Evolutionary conservation across 2,888 invertebrate genomes (phyloP).

Genomic region (Geophilus truncorum): DNA sequence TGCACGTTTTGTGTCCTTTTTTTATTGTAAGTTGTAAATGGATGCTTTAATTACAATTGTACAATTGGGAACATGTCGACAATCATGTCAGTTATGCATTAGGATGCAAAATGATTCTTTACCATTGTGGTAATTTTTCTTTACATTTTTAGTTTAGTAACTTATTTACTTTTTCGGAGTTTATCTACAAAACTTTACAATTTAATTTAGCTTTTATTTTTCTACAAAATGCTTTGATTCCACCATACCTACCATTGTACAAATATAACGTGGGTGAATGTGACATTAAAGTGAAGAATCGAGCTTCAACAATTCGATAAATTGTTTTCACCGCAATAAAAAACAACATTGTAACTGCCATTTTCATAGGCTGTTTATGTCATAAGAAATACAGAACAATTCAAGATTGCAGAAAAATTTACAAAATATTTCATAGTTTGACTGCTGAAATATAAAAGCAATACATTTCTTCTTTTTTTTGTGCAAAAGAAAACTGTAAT

Average conservation of each 20-base stretch:
- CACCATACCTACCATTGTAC: background rate
- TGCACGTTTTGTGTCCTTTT: background rate
- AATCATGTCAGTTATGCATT: background rate
- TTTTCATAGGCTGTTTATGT: conserved; percentile 8
- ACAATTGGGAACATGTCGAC: background rate
- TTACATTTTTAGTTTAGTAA: background rate
- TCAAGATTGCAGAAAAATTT: background rate
- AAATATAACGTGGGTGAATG: background rate
- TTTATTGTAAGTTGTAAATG: background rate
- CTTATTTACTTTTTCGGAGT: background rate
- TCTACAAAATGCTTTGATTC: background rate
- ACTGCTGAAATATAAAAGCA: conserved; percentile 7
- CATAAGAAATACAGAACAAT: conserved; percentile 11
- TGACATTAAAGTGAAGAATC: background rate
- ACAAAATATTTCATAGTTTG: background rate
- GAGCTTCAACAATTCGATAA: background rate
- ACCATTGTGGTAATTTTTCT: too few relatives aligned
- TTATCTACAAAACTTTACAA: background rate
- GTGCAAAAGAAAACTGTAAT: background rate
- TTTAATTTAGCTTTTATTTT: background rate
- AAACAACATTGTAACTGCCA: background rate
- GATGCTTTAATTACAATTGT: background rate
- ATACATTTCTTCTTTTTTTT: background rate
- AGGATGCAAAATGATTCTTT: too few relatives aligned
- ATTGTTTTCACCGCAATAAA: background rate